phyloP scores from a whole-genome alignment of 2,888 invertebrate genomes.

The Camptogramma bilineatum region DNA sequence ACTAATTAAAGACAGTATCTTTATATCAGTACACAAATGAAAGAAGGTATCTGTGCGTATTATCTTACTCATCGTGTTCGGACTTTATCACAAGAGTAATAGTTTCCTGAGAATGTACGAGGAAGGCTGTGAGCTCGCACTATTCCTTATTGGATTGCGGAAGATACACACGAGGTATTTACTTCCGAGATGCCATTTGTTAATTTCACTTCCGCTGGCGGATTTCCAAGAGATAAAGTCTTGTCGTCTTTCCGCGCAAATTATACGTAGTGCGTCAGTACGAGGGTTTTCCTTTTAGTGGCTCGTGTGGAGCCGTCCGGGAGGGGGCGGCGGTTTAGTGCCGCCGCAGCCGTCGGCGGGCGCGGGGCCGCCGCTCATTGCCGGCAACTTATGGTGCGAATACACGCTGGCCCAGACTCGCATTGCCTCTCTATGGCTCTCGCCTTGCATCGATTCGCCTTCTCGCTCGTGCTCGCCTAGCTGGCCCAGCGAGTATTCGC shows the following conservation, averaged over 20 bases:
- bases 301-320: not conserved
- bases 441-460: too few species aligned
- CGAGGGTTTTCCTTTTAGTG: constrained; percentile 33
- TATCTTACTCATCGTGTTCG: not conserved
- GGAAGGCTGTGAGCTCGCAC: constrained; percentile 10
- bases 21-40: not conserved
- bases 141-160: constrained; percentile 4
- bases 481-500: too few species aligned
- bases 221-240: constrained; percentile 40
- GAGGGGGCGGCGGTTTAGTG: constrained; percentile 15
- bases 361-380: too few species aligned
- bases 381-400: too few species aligned
- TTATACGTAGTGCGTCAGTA: constrained; percentile 25
- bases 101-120: not conserved
- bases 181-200: constrained; percentile 33
- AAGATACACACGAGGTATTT: constrained; percentile 11
- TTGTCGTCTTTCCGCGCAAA: constrained; percentile 32
- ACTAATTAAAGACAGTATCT: not conserved
- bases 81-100: constrained; percentile 1
- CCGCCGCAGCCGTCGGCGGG: constrained; percentile 11
- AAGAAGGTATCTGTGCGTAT: not conserved
- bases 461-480: too few species aligned
- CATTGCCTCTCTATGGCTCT: too few species aligned
- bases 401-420: too few species aligned
- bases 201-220: constrained; percentile 41